A percentile compares a stretch with the other conserved stretches of the same genome.
Conservation (phyloP, 1,140 invertebrate genomes). For the Magallana gigas region DNA sequence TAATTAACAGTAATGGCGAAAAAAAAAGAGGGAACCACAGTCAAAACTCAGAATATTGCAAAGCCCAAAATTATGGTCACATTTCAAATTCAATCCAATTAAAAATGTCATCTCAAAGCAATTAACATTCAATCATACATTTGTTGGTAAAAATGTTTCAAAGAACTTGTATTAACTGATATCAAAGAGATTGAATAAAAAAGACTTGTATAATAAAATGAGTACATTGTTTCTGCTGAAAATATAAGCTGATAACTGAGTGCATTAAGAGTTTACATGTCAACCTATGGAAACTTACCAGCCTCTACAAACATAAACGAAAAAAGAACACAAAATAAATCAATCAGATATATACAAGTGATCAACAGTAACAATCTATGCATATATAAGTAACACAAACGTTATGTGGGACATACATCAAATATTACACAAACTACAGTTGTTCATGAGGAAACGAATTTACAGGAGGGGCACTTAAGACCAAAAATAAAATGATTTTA, state of each 20-base stretch:
- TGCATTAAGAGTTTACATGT: slow-evolving; percentile 30
- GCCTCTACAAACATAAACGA: slow-evolving; percentile 42
- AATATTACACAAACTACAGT: too few relatives aligned
- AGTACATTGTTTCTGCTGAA: slow-evolving; percentile 16
- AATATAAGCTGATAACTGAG: slow-evolving; percentile 11
- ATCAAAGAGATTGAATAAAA: too few relatives aligned
- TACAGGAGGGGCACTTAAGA: too few relatives aligned
- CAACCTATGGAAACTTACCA: slow-evolving; percentile 44
- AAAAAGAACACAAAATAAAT: slow-evolving; percentile 13
- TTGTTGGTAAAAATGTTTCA: too few relatives aligned
- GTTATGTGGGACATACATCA: too few relatives aligned
- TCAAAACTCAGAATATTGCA: slow-evolving; percentile 30
- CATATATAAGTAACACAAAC: too few relatives aligned
- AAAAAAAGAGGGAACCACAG: not conserved
- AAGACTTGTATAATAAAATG: too few relatives aligned
- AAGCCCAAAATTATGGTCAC: not conserved
- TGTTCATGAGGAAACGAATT: too few relatives aligned
- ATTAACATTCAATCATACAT: too few relatives aligned
- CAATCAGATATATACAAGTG: not conserved
- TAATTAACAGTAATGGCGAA: not conserved
- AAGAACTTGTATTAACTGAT: too few relatives aligned
- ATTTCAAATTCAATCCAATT: not conserved
- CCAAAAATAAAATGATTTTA: too few relatives aligned
- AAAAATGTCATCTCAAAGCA: not conserved
- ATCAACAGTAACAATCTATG: not conserved